Percentiles rank a stretch among this genome's conserved stretches.
Conservation (phyloP, 1,140 invertebrate species). For the Solenopsis invicta region DNA sequence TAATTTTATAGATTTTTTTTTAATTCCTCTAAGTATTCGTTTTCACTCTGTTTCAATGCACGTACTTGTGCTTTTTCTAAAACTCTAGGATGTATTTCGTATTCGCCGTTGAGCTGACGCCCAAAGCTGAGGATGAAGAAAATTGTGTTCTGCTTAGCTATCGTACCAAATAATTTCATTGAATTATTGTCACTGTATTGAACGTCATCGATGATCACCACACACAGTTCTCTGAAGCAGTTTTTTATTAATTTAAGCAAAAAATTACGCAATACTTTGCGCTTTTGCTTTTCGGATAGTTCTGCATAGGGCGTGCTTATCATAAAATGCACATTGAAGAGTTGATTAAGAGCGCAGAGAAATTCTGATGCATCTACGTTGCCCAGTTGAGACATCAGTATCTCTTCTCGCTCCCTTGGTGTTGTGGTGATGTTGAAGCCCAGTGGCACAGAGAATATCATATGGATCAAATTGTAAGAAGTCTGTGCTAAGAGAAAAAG, state of each 20-base stretch:
- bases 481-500: constrained; percentile 73
- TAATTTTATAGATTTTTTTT: no score
- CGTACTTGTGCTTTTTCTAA: constrained; percentile 76
- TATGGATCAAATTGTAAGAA: constrained; percentile 83
- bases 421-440: constrained; percentile 80
- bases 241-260: constrained; percentile 75
- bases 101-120: constrained; percentile 71
- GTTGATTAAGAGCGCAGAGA: constrained; percentile 86
- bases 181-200: constrained; percentile 88
- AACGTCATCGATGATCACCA: constrained; percentile 87
- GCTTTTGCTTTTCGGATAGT: constrained; percentile 77
- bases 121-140: constrained; percentile 81
- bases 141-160: constrained; percentile 80
- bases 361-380: constrained; percentile 80
- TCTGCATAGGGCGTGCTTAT: constrained; percentile 79
- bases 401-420: constrained; percentile 83
- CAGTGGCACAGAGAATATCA: constrained; percentile 85
- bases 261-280: constrained; percentile 82
- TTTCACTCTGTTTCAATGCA: neutral
- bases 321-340: constrained; percentile 87
- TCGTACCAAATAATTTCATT: constrained; percentile 84
- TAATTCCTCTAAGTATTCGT: no score
- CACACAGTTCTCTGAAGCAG: constrained; percentile 85
- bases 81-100: constrained; percentile 69
- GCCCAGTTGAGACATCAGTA: constrained; percentile 80